Base-by-base conservation (phyloP, 2,888 invertebrate species). In the Chirona hameri region DNA sequence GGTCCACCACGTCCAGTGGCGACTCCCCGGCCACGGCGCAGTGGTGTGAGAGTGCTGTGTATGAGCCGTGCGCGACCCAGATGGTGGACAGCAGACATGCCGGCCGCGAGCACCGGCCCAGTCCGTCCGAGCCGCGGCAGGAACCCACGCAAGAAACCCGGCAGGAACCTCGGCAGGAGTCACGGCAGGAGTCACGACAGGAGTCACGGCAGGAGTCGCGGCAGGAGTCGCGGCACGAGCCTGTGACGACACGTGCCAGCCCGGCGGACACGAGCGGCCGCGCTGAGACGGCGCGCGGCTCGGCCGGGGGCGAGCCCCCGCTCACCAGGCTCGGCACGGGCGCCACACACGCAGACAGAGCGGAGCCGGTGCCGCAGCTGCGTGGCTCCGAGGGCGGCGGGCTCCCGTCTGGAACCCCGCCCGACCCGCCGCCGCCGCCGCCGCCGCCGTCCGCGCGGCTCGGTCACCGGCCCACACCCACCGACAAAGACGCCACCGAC, bases 1-100 rank as follows among this genome's bases (percentile, higher is more conserved):
- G 29, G 12, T 14, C n/a, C 29, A n/a, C 69, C 1, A 27, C 60
- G 21, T 24, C 24, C 60, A 29, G 69, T 27, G 29, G 14, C 76
- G 65, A 65, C n/a, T 76, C 76, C 5, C 39, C 76, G 21, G 39
- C 10, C 14, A 27, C 76, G 5, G 0, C 76, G 46, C 76, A 52
- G 52, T 76, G 76, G 76, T 31, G 15, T 39, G 76, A 76, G 76
- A 76, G 46, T 24, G 76, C 76, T 39, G 46, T 46, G 46, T 76
- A 76, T 39, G 46, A 46, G 76, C 76, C 76, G 39, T 4, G 24
- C 10, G 27, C 27, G n/a, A 14, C 69, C n/a, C 14, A 2, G 12
- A 4, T 3, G 69, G 27, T 14, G 29, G n/a, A 14, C 29, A 29
- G 29, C 29, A 27, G 29, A 12, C 69, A 14, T 24, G 9, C 15